A percentile compares a stretch with the other conserved stretches of the same genome.
Conservation (phyloP, 2,113 vertebrate species). For the Tychaedon coryphoeus region DNA sequence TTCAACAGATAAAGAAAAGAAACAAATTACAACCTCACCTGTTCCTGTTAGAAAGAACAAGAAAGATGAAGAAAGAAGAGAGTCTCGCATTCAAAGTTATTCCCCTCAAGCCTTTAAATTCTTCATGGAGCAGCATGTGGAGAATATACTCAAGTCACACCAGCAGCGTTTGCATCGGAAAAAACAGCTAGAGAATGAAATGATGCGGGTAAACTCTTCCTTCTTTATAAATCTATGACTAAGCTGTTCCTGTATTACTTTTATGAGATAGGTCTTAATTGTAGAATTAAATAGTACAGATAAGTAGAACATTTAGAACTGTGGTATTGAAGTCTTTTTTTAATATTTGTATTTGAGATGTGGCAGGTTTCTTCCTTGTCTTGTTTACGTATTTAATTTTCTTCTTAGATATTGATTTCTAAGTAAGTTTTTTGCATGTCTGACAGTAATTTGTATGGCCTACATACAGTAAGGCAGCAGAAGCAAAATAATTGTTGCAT, state of each 20-base stretch:
- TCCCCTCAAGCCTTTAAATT: conserved; percentile 99
- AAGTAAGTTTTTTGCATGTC: not conserved
- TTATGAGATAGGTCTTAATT: not conserved
- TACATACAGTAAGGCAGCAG: not conserved
- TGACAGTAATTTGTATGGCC: not conserved
- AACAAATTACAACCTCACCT: conserved; percentile 95
- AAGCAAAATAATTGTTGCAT: not conserved
- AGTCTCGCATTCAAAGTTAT: conserved; percentile 87
- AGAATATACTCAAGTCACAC: conserved; percentile 97
- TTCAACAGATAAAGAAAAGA: conserved; percentile 87
- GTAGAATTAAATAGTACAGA: not conserved
- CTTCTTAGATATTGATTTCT: not conserved
- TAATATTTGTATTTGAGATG: not conserved
- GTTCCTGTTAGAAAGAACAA: conserved; percentile 92
- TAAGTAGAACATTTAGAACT: not conserved
- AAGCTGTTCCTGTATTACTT: not conserved
- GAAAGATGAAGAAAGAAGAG: conserved; percentile 89
- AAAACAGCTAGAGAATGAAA: conserved; percentile 96
- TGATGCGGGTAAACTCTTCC: conserved; percentile 88
- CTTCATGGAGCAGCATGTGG: conserved; percentile 98
- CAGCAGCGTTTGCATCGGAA: conserved; percentile 92
- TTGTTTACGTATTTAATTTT: not conserved
- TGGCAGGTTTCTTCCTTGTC: not conserved
- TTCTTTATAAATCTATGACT: conserved; percentile 15
- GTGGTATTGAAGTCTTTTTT: not conserved